Evolutionary conservation across 1,140 invertebrate species (phyloP), one percentile per base, ranked within the genome.

Genomic region (Caenorhabditis brenneri): DNA sequence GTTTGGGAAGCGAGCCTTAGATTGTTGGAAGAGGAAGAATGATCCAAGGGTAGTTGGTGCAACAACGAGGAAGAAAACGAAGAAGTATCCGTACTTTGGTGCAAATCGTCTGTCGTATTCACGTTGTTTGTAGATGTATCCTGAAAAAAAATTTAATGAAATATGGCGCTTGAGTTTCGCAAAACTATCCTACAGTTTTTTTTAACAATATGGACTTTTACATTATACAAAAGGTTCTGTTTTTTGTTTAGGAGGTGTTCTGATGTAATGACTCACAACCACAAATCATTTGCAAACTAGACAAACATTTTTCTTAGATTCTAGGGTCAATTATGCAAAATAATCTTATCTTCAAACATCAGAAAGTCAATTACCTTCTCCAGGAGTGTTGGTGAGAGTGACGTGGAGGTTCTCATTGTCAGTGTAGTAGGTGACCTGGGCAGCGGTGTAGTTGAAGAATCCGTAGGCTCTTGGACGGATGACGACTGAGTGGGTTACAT

Each of bases 101-200:
- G 98, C 81, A 93, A 99, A 99, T 91, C 96, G 96, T 91, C 97
- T 95, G 91, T 99, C 96, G 91, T 96, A 99, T 91, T 99, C 97
- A 89, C 95, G 95, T 92, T 95, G 96, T 27, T 96, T 94, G 86
- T 97, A 95, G 91, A 99, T 97, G 65, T 94, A 87, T 29, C 90
- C 88, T 89, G 48, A 51, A 89, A 90, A 22, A 16, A 48, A 22
- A 16, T 86, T 36, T 9, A 39, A 84, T 16, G 19, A 31, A 27
- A 60, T 80, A 51, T 49, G 9, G 48, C 24, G 42, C 12, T 27
- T 42, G n/a, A 39, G 0, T n/a, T 9, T 65, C 1, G 6, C 0
- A 22, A 80, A 80, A 49, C 31, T 10, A 33, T n/a, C n/a, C n/a
- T n/a, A n/a, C n/a, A n/a, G n/a, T n/a, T n/a, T n/a, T n/a, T n/a